Evolutionary conservation across 2,113 vertebrate species (phyloP).

Genomic region (Potamarius usumacintae): DNA sequence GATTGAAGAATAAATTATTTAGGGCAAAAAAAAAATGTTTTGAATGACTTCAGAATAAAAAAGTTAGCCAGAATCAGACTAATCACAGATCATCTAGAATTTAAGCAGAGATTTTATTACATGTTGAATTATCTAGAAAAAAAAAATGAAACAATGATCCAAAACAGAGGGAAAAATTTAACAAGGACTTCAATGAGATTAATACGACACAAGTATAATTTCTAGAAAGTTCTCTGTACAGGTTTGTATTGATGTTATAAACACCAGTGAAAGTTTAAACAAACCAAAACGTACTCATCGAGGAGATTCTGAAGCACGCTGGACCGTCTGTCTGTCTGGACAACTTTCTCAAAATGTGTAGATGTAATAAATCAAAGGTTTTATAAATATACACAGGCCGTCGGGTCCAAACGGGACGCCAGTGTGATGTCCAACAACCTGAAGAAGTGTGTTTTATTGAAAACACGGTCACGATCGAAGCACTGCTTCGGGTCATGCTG

Average conservation of each 20-base stretch:
- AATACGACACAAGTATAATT: too few species aligned
- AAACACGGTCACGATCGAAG: not conserved
- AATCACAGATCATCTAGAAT: too few species aligned
- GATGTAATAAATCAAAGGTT: not conserved
- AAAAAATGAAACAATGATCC: too few species aligned
- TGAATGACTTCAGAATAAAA: too few species aligned
- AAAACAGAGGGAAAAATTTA: too few species aligned
- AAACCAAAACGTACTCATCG: not conserved
- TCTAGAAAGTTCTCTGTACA: not conserved
- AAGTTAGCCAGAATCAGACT: too few species aligned
- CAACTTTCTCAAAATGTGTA: not conserved
- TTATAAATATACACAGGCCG: not conserved
- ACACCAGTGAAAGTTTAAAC: not conserved
- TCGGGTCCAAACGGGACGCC: not conserved
- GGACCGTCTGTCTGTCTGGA: too few species aligned
- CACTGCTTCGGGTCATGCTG: not conserved
- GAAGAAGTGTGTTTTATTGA: not conserved
- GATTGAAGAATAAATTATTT: not conserved
- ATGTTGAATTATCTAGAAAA: too few species aligned
- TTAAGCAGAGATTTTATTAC: too few species aligned
- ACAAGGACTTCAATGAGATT: too few species aligned
- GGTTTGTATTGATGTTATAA: not conserved
- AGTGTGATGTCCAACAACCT: not conserved
- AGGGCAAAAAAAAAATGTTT: not conserved
- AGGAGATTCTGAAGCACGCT: not conserved